phyloP scores from a whole-genome alignment of 2,797 vertebrate species.

The Malacoraja senta region DNA sequence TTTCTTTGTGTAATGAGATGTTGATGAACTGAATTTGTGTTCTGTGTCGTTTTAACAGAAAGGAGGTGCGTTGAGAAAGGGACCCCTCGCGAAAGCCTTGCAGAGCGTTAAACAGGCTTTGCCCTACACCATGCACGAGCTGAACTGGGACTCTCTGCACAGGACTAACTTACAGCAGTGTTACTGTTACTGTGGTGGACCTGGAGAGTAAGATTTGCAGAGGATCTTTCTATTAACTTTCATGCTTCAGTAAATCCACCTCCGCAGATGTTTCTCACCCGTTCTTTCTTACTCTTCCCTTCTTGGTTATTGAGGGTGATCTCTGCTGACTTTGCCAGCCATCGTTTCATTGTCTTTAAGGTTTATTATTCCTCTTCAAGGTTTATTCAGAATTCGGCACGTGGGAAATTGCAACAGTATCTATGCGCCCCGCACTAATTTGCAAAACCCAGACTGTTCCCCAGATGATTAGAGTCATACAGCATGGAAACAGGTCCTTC shows the following conservation, averaged over 20 bases:
- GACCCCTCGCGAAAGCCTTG: conserved; percentile 76
- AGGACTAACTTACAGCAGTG: conserved; percentile 93
- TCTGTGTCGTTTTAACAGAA: conserved; percentile 61
- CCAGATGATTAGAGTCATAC: too few relatives aligned
- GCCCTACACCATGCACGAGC: conserved; percentile 72
- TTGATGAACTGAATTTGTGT: background rate
- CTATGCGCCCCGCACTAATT: background rate
- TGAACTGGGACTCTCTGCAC: conserved; percentile 89
- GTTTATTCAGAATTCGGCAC: background rate
- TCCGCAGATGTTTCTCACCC: background rate
- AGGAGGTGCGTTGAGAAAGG: conserved; percentile 88
- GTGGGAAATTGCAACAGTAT: background rate
- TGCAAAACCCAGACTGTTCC: background rate
- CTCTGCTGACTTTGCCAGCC: background rate
- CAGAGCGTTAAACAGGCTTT: conserved; percentile 85
- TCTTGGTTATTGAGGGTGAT: background rate
- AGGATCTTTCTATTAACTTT: too few relatives aligned
- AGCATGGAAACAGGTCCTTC: too few relatives aligned
- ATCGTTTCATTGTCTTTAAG: too few relatives aligned
- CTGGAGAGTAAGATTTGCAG: conserved; percentile 72
- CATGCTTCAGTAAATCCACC: background rate
- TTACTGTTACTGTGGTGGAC: conserved; percentile 93
- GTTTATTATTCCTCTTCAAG: background rate
- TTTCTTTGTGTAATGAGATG: background rate
- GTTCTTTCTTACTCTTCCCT: background rate